Evolutionary conservation across 2,888 invertebrate species (phyloP).

Genomic region (Hydrotaea diabolus): DNA sequence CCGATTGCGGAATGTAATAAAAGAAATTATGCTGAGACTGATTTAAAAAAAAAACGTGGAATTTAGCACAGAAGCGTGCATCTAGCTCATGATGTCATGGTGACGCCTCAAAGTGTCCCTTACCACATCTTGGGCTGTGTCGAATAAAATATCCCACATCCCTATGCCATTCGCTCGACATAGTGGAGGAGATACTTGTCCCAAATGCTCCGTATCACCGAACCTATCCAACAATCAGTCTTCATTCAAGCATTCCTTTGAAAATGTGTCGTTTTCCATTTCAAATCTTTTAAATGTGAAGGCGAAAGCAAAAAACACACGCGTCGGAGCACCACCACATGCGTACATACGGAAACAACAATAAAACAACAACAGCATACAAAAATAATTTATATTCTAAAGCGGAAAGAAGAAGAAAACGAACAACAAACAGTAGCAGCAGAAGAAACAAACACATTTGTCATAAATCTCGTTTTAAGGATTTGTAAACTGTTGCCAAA

Average conservation of each 20-base stretch:
- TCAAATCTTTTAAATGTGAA: background rate
- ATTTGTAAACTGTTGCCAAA: slow-evolving; percentile 30
- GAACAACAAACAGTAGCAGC: slow-evolving; percentile 2
- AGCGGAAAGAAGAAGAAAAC: background rate
- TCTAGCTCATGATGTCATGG: too few relatives aligned
- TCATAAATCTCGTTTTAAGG: slow-evolving; percentile 37
- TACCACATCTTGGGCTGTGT: background rate
- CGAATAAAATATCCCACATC: background rate
- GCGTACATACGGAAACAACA: background rate
- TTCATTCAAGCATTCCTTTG: slow-evolving; percentile 2
- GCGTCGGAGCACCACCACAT: background rate
- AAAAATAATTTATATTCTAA: slow-evolving; percentile 13
- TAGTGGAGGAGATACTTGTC: background rate
- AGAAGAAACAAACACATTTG: slow-evolving; percentile 17
- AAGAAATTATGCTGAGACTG: too few relatives aligned
- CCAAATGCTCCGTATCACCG: background rate
- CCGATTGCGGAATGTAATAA: too few relatives aligned
- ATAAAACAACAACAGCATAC: background rate
- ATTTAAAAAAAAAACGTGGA: too few relatives aligned
- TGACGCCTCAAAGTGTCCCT: too few relatives aligned
- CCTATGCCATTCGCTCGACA: background rate
- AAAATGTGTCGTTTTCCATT: background rate
- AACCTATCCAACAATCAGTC: background rate
- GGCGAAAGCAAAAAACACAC: background rate
- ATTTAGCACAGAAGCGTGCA: too few relatives aligned